Base-by-base conservation (phyloP, 2,113 vertebrate species). In the Tautogolabrus adspersus region DNA sequence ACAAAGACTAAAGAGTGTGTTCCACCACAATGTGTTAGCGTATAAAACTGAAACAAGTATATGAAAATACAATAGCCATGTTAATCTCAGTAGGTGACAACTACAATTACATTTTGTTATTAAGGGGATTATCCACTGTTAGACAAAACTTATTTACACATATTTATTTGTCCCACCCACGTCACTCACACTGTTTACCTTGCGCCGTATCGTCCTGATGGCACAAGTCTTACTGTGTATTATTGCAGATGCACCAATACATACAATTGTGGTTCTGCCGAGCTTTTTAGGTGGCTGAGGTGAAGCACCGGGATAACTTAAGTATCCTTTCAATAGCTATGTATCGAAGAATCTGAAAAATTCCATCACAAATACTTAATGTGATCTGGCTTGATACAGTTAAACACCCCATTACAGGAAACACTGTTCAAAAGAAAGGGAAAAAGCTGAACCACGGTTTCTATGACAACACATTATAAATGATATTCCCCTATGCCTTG, bases 391-490 rank as follows among this genome's bases (percentile, higher is more conserved):
- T 1, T 6, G 3, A 22, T 46, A 66, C 56, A 72, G n/a, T 66
- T 64, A 37, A 81, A 67, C 66, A 79, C 56, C 38, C 70, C 40
- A 79, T 72, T 22, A 66, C 13, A 63, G 40, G 40, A 62, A 87
- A 69, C 49, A 72, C 16, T 65, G 73, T 79, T 75, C 72, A 60
- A 51, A 64, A 81, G 40, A 63, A 19, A 65, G 15, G 18, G 15
- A n/a, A 82, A 79, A 85, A 57, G 63, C 64, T 62, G 72, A 79
- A 79, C 19, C 60, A 34, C 4, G 46, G 92, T 93, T 92, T 81
- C 93, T 87, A 92, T 91, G 89, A 89, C 44, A 89, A 94, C 88
- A 26, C 76, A 78, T 87, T 87, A 91, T 87, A 92, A 93, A 91
- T 91, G 10, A 89, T 92, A 81, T 90, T 91, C 71, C 75, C 86